Conservation (phyloP, 2,888 invertebrate genomes). For the Caenorhabditis sp. region DNA sequence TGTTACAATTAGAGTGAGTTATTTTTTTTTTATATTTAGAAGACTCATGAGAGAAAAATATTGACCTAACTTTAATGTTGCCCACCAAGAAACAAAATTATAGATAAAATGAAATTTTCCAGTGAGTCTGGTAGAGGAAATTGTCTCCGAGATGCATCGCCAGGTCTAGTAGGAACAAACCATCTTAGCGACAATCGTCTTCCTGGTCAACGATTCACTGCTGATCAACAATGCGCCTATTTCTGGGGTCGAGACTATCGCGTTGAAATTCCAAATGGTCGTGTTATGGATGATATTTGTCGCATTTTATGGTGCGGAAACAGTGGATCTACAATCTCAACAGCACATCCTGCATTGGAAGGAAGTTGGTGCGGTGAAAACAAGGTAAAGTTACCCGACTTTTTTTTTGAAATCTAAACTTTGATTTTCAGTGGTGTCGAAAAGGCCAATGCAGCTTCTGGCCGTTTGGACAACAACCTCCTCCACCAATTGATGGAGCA, state of each 20-base stretch:
- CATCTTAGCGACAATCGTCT: slow-evolving; percentile 57
- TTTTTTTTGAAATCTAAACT: not conserved
- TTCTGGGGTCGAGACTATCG: slow-evolving; percentile 71
- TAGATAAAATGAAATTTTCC: slow-evolving; percentile 12
- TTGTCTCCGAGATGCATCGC: slow-evolving; percentile 65
- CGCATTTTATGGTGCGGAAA: slow-evolving; percentile 71
- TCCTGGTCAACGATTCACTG: slow-evolving; percentile 70
- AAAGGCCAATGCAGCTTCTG: slow-evolving; percentile 66
- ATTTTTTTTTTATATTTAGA: not conserved
- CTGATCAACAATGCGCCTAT: slow-evolving; percentile 71
- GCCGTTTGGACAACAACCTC: slow-evolving; percentile 45
- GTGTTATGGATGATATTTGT: slow-evolving; percentile 67
- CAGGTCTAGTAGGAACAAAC: slow-evolving; percentile 58
- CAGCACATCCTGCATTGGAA: slow-evolving; percentile 71
- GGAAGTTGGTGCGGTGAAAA: slow-evolving; percentile 70
- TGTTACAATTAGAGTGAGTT: slow-evolving; percentile 67
- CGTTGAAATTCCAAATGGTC: slow-evolving; percentile 69
- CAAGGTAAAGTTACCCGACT: slow-evolving; percentile 35
- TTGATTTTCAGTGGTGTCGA: slow-evolving; percentile 65
- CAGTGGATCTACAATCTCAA: slow-evolving; percentile 70
- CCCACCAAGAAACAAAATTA: not conserved
- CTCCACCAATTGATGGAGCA: slow-evolving; percentile 58
- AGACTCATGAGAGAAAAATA: no score
- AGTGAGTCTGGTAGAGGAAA: slow-evolving; percentile 69
- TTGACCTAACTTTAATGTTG: no score